Base-by-base conservation (phyloP, 2,888 invertebrate species). In the Baccha elongata region DNA sequence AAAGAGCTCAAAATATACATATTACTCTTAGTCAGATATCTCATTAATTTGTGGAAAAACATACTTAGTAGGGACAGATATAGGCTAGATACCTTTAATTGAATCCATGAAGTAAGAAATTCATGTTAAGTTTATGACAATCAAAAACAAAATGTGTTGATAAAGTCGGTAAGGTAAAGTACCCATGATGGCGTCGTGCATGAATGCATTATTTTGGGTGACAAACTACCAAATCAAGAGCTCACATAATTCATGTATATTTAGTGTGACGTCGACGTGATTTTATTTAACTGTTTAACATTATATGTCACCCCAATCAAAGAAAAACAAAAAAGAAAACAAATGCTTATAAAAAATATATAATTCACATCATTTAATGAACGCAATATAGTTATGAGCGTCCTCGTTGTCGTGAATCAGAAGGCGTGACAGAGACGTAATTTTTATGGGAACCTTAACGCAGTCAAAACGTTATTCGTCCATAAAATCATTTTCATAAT, bases 401-500 rank as follows among this genome's bases (percentile, higher is more conserved):
- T 55, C 37, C 21, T 40, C 11, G 44, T 6, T 40, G 37, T 83
- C 78, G 72, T 73, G 83, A 83, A 78, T 83, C 83, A 83, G 73
- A 83, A 83, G 83, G 83, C 83, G 78, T 83, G 83, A 83, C 83
- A 78, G 78, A 64, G 67, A 50, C 76, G 72, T 83, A 83, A 78
- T 83, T 83, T 83, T 83, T 83, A 83, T 83, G 72, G 68, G 50
- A 83, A 83, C 83, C 83, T 83, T 78, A 83, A 78, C 83, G 83
- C 83, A 83, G 72, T 78, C 68, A 68, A 76, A 78, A 78, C 78
- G 68, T 72, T 68, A 83, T 83, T 64, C 68, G 78, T 83, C 78
- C 83, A 83, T 83, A 83, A 83, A 83, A 83, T 83, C 78, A 78
- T 76, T 83, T 73, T 78, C 40, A 73, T 78, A 76, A 62, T 19